Percentiles rank a stretch among this genome's conserved stretches.
phyloP scores from a whole-genome alignment of 2,888 invertebrate genomes.

The Parelbella ahira region DNA sequence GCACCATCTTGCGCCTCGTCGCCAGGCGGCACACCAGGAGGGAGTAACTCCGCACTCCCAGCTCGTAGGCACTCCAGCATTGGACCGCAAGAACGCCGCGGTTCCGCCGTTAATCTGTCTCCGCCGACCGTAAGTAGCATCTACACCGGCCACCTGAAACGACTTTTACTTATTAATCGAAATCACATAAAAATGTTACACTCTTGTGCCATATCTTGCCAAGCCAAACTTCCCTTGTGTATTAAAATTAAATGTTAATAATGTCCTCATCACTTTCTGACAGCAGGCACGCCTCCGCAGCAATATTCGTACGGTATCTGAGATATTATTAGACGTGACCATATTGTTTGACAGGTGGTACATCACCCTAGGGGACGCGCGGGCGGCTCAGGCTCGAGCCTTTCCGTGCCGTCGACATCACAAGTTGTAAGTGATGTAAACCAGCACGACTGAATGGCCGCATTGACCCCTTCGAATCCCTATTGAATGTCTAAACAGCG shows the following conservation, averaged over 20 bases:
- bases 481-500: slow-evolving; percentile 59
- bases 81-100: slow-evolving; percentile 92
- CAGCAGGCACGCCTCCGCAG: too few relatives aligned
- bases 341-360: slow-evolving; percentile 77
- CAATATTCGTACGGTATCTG: slow-evolving; percentile 22
- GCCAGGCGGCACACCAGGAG: slow-evolving; percentile 85
- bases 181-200: too few relatives aligned
- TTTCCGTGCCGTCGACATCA: slow-evolving; percentile 90
- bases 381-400: slow-evolving; percentile 88
- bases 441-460: slow-evolving; percentile 54
- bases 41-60: slow-evolving; percentile 86
- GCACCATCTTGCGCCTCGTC: slow-evolving; percentile 94
- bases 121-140: slow-evolving; percentile 90
- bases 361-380: slow-evolving; percentile 82
- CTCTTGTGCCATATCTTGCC: slow-evolving; percentile 17
- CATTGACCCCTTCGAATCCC: slow-evolving; percentile 51
- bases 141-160: too few relatives aligned
- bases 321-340: slow-evolving; percentile 48
- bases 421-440: slow-evolving; percentile 83
- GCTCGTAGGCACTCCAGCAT: slow-evolving; percentile 94
- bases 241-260: too few relatives aligned
- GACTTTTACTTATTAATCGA: too few relatives aligned
- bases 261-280: too few relatives aligned
- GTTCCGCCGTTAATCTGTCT: slow-evolving; percentile 91
- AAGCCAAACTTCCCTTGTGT: slow-evolving; percentile 19